Evolutionary conservation across 2,113 vertebrate species (phyloP).

Genomic region (Orcinus orca): DNA sequence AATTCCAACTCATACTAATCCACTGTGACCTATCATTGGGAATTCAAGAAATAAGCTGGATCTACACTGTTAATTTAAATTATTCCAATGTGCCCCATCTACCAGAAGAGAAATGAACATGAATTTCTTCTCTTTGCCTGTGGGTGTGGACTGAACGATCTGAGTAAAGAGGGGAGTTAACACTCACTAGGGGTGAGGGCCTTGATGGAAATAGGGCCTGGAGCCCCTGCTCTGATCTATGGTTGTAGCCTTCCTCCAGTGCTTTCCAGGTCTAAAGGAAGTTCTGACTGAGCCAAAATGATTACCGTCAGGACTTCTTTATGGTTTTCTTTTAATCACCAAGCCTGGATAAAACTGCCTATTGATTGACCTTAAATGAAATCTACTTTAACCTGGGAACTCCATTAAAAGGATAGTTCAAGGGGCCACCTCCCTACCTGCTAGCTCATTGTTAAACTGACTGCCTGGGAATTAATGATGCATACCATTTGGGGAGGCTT

Average conservation of each 20-base stretch:
- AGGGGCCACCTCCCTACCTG: conserved; percentile 1
- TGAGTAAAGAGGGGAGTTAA: not conserved
- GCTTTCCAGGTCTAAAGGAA: not conserved
- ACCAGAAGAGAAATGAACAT: not conserved
- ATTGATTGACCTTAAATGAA: conserved; percentile 66
- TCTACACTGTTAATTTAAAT: conserved; percentile 52
- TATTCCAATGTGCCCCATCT: not conserved
- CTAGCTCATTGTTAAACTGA: not conserved
- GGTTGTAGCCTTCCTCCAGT: not conserved
- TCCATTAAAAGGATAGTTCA: conserved; percentile 66
- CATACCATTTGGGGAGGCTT: not conserved
- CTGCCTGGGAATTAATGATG: conserved; percentile 52
- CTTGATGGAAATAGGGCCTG: not conserved
- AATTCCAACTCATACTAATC: conserved; percentile 68
- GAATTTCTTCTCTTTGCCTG: conserved; percentile 28
- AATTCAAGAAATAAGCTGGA: conserved; percentile 61
- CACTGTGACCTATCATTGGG: conserved; percentile 38
- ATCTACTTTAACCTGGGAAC: conserved; percentile 68
- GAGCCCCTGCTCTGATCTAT: not conserved
- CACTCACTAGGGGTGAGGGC: not conserved
- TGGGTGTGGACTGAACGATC: conserved; percentile 8
- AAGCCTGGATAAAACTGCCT: conserved; percentile 55
- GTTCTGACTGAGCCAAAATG: conserved; percentile 39
- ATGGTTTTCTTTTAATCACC: conserved; percentile 64
- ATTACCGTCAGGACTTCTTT: conserved; percentile 46